phyloP scores from a whole-genome alignment of 2,113 vertebrate species.

The Paraplagusia blochii region DNA sequence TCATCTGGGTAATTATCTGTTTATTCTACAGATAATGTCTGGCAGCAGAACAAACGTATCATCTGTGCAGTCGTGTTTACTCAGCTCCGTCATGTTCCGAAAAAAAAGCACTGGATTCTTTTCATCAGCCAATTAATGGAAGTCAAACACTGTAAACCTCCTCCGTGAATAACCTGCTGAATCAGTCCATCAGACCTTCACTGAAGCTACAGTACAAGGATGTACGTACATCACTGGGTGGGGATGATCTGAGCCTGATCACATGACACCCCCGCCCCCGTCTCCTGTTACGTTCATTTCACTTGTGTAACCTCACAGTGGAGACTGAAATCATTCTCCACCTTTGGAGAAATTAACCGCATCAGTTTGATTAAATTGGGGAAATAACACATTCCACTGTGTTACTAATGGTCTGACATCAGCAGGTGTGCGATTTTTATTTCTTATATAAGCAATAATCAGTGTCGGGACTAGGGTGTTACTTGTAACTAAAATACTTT shows the following conservation, averaged over 20 bases:
- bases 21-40: too few species aligned
- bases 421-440: too few species aligned
- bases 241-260: not conserved
- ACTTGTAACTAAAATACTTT: too few species aligned
- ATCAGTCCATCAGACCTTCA: not conserved
- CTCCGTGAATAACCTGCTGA: slow-evolving; percentile 10
- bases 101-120: not conserved
- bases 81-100: slow-evolving; percentile 1
- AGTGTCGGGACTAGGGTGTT: too few species aligned
- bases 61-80: not conserved
- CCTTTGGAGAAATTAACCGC: not conserved
- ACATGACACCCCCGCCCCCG: slow-evolving; percentile 18
- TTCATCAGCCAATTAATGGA: slow-evolving; percentile 17
- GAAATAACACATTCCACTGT: too few species aligned
- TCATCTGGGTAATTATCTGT: too few species aligned
- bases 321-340: not conserved
- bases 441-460: too few species aligned
- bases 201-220: slow-evolving; percentile 40
- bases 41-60: too few species aligned
- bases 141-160: slow-evolving; percentile 14
- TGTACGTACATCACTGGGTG: slow-evolving; percentile 2
- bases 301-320: not conserved
- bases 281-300: not conserved
- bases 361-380: too few species aligned
- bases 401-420: too few species aligned